These are phyloP conservation scores for Agrilus biguttatus DNA, from an alignment of 2,888 invertebrate genomes.

Conservation along the genomic window DNA sequence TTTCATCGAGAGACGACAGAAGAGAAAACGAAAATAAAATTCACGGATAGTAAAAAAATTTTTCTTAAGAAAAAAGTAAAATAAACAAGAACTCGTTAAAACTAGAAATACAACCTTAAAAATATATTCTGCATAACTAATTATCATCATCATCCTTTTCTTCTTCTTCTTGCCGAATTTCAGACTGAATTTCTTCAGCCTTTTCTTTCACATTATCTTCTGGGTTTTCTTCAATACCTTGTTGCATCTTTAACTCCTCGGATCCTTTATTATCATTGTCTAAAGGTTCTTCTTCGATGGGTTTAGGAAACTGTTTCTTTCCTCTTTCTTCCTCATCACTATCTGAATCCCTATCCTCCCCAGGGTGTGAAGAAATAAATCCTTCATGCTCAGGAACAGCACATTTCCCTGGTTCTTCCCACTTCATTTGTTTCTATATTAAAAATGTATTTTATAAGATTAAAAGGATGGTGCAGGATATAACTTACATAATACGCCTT, in stretches of 20 bases:
- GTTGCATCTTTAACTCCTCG: background rate
- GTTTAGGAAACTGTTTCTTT: slow-evolving; percentile 21
- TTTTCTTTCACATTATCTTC: slow-evolving; percentile 1
- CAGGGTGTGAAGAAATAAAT: slow-evolving; percentile 51
- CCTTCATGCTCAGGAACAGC: slow-evolving; percentile 38
- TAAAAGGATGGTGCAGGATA: background rate
- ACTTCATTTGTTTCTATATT: slow-evolving; percentile 27
- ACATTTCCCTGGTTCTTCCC: slow-evolving; percentile 48
- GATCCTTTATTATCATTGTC: slow-evolving; percentile 11
- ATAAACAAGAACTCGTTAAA: too few species aligned
- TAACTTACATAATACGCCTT: slow-evolving; percentile 31
- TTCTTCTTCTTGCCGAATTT: background rate
- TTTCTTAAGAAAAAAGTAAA: too few species aligned
- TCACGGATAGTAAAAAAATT: too few species aligned
- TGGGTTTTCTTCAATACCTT: background rate
- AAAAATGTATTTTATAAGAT: slow-evolving; percentile 1
- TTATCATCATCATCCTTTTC: too few species aligned
- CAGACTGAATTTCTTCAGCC: background rate
- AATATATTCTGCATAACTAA: too few species aligned
- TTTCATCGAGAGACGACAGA: too few species aligned
- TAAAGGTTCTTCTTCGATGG: slow-evolving; percentile 29
- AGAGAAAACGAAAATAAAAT: too few species aligned
- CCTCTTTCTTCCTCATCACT: slow-evolving; percentile 44
- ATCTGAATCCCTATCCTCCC: slow-evolving; percentile 46
- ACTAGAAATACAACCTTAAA: too few species aligned